Evolutionary conservation across 2,797 vertebrate species (phyloP).

Genomic region (Microhierax caerulescens): DNA sequence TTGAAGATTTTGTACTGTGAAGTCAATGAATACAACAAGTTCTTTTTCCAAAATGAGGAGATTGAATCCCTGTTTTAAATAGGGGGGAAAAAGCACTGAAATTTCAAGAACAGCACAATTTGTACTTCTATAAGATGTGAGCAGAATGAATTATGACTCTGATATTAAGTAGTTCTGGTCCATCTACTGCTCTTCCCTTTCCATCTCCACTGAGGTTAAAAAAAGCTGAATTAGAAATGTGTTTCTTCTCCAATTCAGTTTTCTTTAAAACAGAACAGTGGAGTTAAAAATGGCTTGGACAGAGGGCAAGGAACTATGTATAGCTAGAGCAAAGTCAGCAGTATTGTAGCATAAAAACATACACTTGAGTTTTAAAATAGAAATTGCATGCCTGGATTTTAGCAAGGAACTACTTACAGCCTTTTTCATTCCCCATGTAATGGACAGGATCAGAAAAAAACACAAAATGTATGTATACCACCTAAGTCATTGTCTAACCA

Average conservation of each 20-base stretch:
- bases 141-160: constrained; percentile 3
- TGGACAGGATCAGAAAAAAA: neutral
- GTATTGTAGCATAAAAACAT: neutral
- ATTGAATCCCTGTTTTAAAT: neutral
- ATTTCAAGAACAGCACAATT: neutral
- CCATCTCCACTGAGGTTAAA: neutral
- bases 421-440: neutral
- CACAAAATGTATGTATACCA: neutral
- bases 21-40: neutral
- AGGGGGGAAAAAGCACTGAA: neutral
- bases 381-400: neutral
- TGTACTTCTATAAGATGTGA: neutral
- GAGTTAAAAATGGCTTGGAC: neutral
- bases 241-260: neutral
- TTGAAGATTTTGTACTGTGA: neutral
- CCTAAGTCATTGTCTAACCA: neutral
- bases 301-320: constrained; percentile 11
- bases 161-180: neutral
- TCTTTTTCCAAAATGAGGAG: neutral
- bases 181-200: neutral
- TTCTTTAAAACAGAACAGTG: neutral
- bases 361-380: constrained; percentile 4
- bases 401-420: neutral
- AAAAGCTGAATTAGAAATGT: neutral
- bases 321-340: constrained; percentile 23